Evolutionary conservation across 2,888 invertebrate genomes (phyloP).

Genomic region (Sphecodes monilicornis): DNA sequence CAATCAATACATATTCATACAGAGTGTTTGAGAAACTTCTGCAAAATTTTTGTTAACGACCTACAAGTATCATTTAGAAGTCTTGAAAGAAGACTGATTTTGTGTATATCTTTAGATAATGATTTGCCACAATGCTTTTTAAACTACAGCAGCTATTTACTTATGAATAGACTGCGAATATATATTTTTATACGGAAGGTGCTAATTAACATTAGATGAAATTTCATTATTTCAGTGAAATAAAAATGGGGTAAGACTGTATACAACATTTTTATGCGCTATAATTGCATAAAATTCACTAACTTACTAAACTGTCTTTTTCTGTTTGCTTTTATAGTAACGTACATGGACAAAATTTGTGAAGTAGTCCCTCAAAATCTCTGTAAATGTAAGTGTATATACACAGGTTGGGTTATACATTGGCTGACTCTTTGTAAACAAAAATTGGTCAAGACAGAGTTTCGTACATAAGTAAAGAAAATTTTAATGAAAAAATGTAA

Average conservation of each 20-base stretch:
- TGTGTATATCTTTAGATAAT: not conserved
- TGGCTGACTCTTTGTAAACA: not conserved
- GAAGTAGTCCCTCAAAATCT: slow-evolving; percentile 2
- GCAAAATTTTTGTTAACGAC: not conserved
- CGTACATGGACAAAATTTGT: not conserved
- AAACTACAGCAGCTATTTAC: not conserved
- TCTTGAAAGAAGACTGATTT: not conserved
- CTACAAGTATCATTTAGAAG: not conserved
- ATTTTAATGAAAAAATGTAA: not conserved
- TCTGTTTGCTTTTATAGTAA: not conserved
- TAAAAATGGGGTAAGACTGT: not conserved
- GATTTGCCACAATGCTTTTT: not conserved
- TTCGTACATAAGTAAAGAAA: not conserved
- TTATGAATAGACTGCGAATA: not conserved
- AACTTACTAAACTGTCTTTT: not conserved
- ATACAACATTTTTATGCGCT: not conserved
- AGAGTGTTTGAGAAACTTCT: not conserved
- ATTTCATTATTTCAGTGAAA: not conserved
- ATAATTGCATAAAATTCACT: not conserved
- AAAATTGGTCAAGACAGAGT: not conserved
- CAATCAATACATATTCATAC: slow-evolving; percentile 71
- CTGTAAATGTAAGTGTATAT: slow-evolving; percentile 21
- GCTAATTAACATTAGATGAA: not conserved
- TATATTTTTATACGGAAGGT: not conserved
- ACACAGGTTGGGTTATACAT: slow-evolving; percentile 2